These are phyloP conservation scores for Tuta absoluta DNA, from an alignment of 2,888 invertebrate genomes.

Conservation along the genomic window DNA sequence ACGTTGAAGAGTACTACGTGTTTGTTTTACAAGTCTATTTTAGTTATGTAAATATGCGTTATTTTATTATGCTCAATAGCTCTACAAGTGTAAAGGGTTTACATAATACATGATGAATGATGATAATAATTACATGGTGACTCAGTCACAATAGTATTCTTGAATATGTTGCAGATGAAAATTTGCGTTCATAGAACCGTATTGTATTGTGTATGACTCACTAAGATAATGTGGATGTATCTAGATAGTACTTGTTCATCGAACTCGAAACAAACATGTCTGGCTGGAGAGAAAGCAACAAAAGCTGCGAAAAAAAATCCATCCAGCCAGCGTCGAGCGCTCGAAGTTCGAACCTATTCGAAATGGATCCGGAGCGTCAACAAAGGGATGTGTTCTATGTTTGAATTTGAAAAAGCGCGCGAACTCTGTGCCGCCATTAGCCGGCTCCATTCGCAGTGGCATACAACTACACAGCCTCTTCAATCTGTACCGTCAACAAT, in stretches of 20 bases:
- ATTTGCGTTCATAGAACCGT: not conserved
- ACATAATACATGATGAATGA: not conserved
- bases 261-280: constrained; percentile 54
- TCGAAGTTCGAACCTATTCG: constrained; percentile 55
- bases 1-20: not conserved
- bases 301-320: constrained; percentile 49
- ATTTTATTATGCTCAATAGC: constrained; percentile 13
- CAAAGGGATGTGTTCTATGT: constrained; percentile 72
- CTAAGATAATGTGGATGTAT: not conserved
- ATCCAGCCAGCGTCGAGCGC: constrained; percentile 52
- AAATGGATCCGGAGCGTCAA: constrained; percentile 71
- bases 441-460: constrained; percentile 69
- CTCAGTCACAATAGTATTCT: constrained; percentile 2
- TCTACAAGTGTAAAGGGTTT: constrained; percentile 3
- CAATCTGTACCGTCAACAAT: constrained; percentile 75
- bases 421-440: constrained; percentile 75
- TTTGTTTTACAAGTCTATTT: not conserved
- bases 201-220: not conserved
- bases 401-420: constrained; percentile 74
- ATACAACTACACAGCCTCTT: constrained; percentile 66
- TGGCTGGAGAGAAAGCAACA: constrained; percentile 57
- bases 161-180: not conserved
- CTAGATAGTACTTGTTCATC: constrained; percentile 6
- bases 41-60: constrained; percentile 10
- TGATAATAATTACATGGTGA: constrained; percentile 3